Evolutionary conservation across 2,888 invertebrate species (phyloP).

Genomic region (Lagria hirta): DNA sequence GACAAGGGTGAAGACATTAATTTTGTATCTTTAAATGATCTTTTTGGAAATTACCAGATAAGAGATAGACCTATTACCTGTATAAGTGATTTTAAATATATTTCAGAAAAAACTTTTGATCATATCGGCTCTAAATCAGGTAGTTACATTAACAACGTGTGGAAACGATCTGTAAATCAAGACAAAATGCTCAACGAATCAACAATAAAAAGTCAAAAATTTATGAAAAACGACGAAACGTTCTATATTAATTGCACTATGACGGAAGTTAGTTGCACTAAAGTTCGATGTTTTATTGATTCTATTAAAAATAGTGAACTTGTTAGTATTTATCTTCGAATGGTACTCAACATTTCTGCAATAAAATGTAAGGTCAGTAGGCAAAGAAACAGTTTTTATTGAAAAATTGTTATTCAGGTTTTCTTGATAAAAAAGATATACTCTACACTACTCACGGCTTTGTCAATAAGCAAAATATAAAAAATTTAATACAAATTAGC

Average conservation of each 20-base stretch:
- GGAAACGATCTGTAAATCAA: slow-evolving; percentile 12
- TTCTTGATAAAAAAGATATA: slow-evolving; percentile 46
- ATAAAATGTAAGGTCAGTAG: slow-evolving; percentile 46
- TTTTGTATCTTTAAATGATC: slow-evolving; percentile 35
- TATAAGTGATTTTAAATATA: slow-evolving; percentile 33
- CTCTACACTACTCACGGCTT: slow-evolving; percentile 47
- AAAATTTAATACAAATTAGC: slow-evolving; percentile 38
- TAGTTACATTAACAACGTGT: background rate
- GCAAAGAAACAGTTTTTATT: slow-evolving; percentile 42
- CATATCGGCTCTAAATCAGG: too few species aligned
- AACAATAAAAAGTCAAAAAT: slow-evolving; percentile 17
- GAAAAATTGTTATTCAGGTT: too few species aligned
- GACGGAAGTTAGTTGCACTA: slow-evolving; percentile 42
- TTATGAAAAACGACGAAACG: slow-evolving; percentile 32
- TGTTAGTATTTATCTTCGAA: slow-evolving; percentile 46
- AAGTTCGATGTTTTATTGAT: slow-evolving; percentile 48
- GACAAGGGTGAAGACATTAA: slow-evolving; percentile 17
- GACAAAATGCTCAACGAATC: slow-evolving; percentile 26
- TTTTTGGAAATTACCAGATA: slow-evolving; percentile 33
- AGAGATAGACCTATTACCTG: slow-evolving; percentile 41
- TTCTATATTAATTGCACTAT: slow-evolving; percentile 50
- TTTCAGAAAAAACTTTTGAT: too few species aligned
- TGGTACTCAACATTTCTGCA: slow-evolving; percentile 45
- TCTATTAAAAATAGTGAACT: slow-evolving; percentile 44
- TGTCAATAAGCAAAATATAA: slow-evolving; percentile 39